phyloP scores from a whole-genome alignment of 2,888 invertebrate genomes.

The Tenodera sinensis region DNA sequence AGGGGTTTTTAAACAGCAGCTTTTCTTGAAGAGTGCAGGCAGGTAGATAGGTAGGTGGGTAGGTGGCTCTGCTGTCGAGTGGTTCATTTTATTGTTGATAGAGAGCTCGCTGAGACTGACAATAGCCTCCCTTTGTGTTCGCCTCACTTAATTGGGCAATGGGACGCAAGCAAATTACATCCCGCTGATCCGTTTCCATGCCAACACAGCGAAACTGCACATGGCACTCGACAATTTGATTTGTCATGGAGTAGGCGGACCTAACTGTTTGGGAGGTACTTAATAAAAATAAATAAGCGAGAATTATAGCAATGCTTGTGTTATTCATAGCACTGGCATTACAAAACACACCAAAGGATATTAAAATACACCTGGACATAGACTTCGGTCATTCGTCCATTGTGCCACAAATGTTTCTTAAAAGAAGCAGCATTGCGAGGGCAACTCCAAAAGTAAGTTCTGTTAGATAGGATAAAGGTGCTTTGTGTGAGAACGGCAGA shows the following conservation, averaged over 20 bases:
- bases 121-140: not conserved
- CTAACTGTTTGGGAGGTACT: not conserved
- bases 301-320: too few relatives aligned
- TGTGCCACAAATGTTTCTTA: too few relatives aligned
- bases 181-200: not conserved
- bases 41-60: not conserved
- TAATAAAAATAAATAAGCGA: not conserved
- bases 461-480: too few relatives aligned
- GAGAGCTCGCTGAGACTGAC: not conserved
- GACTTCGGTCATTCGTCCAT: too few relatives aligned
- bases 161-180: not conserved
- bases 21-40: not conserved
- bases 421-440: too few relatives aligned
- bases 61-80: not conserved
- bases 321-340: too few relatives aligned
- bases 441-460: too few relatives aligned
- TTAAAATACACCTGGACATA: too few relatives aligned
- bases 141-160: not conserved
- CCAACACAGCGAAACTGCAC: not conserved
- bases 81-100: not conserved
- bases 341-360: too few relatives aligned
- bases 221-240: not conserved
- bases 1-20: not conserved
- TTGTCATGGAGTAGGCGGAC: not conserved
- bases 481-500: too few relatives aligned